Evolutionary conservation across 2,113 vertebrate genomes (phyloP).

Genomic region (Phoenicopterus ruber): DNA sequence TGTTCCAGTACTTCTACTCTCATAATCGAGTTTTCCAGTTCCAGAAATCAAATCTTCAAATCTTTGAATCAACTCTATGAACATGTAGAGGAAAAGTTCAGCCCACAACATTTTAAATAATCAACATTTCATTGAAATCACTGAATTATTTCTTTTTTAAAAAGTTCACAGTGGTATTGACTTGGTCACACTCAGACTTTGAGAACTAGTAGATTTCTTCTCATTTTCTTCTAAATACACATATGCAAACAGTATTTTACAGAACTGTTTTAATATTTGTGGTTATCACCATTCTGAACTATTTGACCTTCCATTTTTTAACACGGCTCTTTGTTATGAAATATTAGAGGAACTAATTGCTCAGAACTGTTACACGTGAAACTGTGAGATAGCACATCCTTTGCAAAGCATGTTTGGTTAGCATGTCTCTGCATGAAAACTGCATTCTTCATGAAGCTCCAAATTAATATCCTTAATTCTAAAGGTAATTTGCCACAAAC

Average conservation of each 20-base stretch:
- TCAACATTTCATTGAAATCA: not conserved
- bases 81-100: not conserved
- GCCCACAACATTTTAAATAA: not conserved
- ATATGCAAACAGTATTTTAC: not conserved
- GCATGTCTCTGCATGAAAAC: not conserved
- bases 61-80: not conserved
- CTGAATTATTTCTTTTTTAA: not conserved
- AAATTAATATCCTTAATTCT: not conserved
- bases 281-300: conserved; percentile 4
- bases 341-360: not conserved
- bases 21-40: not conserved
- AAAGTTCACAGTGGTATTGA: not conserved
- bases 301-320: conserved; percentile 24
- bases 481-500: not conserved
- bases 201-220: not conserved
- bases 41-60: not conserved
- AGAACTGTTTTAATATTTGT: not conserved
- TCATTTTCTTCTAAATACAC: not conserved
- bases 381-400: not conserved
- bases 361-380: not conserved
- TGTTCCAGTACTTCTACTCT: not conserved
- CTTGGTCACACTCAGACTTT: not conserved
- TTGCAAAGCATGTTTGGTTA: not conserved
- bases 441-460: not conserved
- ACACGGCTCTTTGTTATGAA: not conserved